phyloP scores from a whole-genome alignment of 2,888 invertebrate species.

The Creontiades dilutus region DNA sequence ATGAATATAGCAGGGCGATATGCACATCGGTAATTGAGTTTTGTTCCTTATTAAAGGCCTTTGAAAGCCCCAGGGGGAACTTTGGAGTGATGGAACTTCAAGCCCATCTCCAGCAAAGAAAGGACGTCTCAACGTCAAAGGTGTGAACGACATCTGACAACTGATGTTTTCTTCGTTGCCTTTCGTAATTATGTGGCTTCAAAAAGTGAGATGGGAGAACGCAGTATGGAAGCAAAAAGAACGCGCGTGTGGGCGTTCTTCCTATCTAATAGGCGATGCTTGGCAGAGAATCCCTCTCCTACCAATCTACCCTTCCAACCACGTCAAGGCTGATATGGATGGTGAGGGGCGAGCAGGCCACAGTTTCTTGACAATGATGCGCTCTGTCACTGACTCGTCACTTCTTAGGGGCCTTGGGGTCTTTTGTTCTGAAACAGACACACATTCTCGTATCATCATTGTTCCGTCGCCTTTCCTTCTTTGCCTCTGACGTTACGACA shows the following conservation, averaged over 20 bases:
- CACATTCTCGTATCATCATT: conserved; percentile 72
- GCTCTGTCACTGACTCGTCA: conserved; percentile 71
- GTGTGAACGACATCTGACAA: conserved; percentile 73
- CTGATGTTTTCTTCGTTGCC: conserved; percentile 72
- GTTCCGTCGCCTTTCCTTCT: conserved; percentile 69
- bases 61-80: conserved; percentile 51
- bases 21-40: conserved; percentile 70
- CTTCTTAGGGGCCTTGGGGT: conserved; percentile 60
- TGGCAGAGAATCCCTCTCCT: conserved; percentile 17
- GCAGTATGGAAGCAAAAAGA: conserved; percentile 39
- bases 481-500: conserved; percentile 72
- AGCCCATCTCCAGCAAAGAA: conserved; percentile 21
- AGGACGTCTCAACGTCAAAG: conserved; percentile 65
- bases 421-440: conserved; percentile 61
- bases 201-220: conserved; percentile 48
- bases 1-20: conserved; percentile 58
- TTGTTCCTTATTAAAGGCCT: conserved; percentile 68
- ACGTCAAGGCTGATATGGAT: conserved; percentile 27
- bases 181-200: conserved; percentile 72
- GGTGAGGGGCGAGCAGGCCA: conserved; percentile 18
- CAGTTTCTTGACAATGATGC: conserved; percentile 70
- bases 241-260: conserved; percentile 51
- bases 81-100: conserved; percentile 47
- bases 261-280: conserved; percentile 54
- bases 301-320: conserved; percentile 49